Evolutionary conservation across 2,888 invertebrate species (phyloP), one percentile per base, ranked within the genome.

Genomic region (Sarcophaga rosellei): DNA sequence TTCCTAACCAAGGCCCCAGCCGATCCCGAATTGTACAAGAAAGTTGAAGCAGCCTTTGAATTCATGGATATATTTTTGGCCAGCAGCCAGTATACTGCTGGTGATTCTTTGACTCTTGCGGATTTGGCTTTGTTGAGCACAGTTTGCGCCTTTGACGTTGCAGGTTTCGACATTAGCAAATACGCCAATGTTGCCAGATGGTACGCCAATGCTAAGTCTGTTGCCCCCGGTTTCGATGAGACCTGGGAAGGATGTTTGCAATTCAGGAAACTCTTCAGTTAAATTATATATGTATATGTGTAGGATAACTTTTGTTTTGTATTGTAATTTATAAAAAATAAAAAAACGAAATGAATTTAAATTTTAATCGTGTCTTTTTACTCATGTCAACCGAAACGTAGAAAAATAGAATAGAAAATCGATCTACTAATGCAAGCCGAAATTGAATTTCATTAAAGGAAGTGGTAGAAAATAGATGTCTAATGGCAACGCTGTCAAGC

Each of bases 31-130:
- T 96, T 96, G 92, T 91, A 94, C 81, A 94, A 95, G 85, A 96
- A 95, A 91, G 93, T 96, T 62, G 95, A 95, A 25, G 95, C 95
- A 1, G 95, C 95, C 0, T 93, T 96, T 65, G 94, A 94, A 72
- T 95, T 95, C 85, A 92, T 97, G 61, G 95, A 97, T 88, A 94
- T 93, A n/a, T 96, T 96, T 93, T 94, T 97, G 25, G 95, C 95
- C 35, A 95, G 95, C 0, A 94, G 95, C 88, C 94, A 95, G 95
- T 20, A 94, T 93, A 95, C 94, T 44, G 96, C 96, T 20, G 97
- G 97, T 0, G 94, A 95, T 85, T 93, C 94, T 88, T 92, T 97
- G 72, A 97, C 97, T 2, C 91, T 97, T n/a, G 97, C 97, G 3
- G 97, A 97, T 92, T 93, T 97, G 59, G 93, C 95, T 44, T 91